Evolutionary conservation across 1,140 invertebrate genomes (phyloP).

Genomic region (Melitaea cinxia): DNA sequence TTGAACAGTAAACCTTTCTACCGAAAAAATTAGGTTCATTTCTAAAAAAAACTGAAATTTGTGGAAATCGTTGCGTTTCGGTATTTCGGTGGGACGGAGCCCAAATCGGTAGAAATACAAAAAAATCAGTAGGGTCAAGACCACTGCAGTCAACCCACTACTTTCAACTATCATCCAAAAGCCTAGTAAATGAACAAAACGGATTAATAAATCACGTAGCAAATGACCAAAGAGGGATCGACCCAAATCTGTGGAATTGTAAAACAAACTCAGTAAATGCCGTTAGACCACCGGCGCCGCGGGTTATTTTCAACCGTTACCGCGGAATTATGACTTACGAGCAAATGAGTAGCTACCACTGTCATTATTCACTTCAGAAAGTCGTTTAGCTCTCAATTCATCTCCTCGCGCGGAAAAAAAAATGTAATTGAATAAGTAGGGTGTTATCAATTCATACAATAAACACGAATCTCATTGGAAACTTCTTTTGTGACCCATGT

Average conservation of each 20-base stretch:
- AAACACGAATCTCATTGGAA: neutral
- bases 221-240: neutral
- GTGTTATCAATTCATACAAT: constrained; percentile 1
- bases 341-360: constrained; percentile 24
- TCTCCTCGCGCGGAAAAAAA: constrained; percentile 7
- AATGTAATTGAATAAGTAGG: constrained; percentile 28
- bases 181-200: no score
- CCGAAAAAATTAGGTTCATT: no score
- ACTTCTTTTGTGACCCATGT: neutral
- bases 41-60: no score
- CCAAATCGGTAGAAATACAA: no score
- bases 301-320: constrained; percentile 38
- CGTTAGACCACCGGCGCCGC: constrained; percentile 31
- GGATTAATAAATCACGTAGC: neutral
- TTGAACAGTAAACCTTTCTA: no score
- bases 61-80: no score
- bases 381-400: constrained; percentile 24
- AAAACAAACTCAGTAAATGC: constrained; percentile 26
- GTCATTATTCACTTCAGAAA: constrained; percentile 37
- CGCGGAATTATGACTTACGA: constrained; percentile 27
- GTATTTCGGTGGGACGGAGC: no score
- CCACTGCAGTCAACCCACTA: no score
- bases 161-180: no score
- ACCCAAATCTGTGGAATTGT: constrained; percentile 1
- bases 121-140: no score